A percentile compares a stretch with the other conserved stretches of the same genome.
These are phyloP conservation scores for Mythimna lalbum DNA, from an alignment of 2,888 invertebrate genomes.

Conservation along the genomic window DNA sequence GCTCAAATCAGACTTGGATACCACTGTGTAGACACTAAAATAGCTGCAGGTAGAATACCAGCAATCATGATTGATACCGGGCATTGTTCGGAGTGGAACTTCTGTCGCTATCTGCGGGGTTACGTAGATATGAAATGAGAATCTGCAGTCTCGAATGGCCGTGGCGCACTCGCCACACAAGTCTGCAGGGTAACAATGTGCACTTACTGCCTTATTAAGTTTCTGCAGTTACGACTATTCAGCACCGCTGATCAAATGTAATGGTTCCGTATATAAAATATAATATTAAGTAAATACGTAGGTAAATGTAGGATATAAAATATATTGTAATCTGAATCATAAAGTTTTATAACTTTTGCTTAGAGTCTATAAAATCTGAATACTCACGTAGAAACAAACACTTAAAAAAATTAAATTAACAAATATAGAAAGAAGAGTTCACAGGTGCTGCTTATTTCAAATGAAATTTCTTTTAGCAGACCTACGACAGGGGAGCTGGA, in stretches of 20 bases:
- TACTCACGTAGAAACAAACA: slow-evolving; percentile 16
- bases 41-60: background rate
- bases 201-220: slow-evolving; percentile 13
- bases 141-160: background rate
- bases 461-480: too few relatives aligned
- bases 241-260: slow-evolving; percentile 15
- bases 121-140: slow-evolving; percentile 10
- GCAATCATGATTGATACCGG: background rate
- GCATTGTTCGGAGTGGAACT: background rate
- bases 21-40: background rate
- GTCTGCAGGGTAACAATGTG: slow-evolving; percentile 13
- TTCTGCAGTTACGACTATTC: slow-evolving; percentile 8
- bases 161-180: background rate
- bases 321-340: slow-evolving; percentile 20
- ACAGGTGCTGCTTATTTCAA: too few relatives aligned
- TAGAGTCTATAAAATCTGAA: slow-evolving; percentile 30
- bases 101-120: background rate
- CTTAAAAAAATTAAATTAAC: too few relatives aligned
- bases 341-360: slow-evolving; percentile 17
- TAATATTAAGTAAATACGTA: too few relatives aligned
- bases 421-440: too few relatives aligned
- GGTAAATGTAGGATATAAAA: too few relatives aligned
- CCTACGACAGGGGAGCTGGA: too few relatives aligned
- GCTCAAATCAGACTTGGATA: background rate
- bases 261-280: slow-evolving; percentile 7